Percentiles rank a stretch among this genome's conserved stretches.
Conservation (phyloP, 2,113 vertebrate species). For the Aspidoscelis tigris region DNA sequence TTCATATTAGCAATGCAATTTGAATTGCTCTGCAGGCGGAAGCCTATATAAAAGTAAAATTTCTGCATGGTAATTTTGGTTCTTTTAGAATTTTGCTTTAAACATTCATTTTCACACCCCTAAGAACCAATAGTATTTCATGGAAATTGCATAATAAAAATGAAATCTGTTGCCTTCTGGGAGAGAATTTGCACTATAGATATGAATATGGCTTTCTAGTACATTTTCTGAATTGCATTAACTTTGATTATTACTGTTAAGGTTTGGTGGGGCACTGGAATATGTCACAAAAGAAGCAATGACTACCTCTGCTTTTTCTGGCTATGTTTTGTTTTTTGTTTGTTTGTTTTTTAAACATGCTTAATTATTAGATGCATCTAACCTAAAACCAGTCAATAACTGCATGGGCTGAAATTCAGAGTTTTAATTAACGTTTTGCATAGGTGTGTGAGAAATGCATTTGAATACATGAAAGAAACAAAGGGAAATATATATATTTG, state of each 20-base stretch:
- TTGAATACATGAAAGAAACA: conserved; percentile 27
- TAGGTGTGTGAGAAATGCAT: conserved; percentile 19
- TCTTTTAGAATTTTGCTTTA: conserved; percentile 50
- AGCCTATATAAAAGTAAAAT: conserved; percentile 59
- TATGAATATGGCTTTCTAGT: conserved; percentile 34
- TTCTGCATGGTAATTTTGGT: conserved; percentile 45
- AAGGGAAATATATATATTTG: conserved; percentile 1
- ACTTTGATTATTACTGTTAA: conserved; percentile 39
- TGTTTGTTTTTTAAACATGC: conserved; percentile 32
- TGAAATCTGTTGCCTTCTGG: conserved; percentile 57
- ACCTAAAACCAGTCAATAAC: conserved; percentile 40
- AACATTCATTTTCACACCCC: conserved; percentile 38
- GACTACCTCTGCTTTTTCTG: conserved; percentile 55
- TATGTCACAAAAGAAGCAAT: conserved; percentile 33
- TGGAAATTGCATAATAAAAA: conserved; percentile 57
- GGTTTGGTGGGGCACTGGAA: conserved; percentile 31
- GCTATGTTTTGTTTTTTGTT: conserved; percentile 4
- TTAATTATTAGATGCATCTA: conserved; percentile 31
- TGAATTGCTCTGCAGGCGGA: conserved; percentile 61
- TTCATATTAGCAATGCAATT: conserved; percentile 47
- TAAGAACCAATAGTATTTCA: conserved; percentile 60
- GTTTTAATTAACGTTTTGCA: conserved; percentile 2
- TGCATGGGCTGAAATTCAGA: neutral
- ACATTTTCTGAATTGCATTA: conserved; percentile 44
- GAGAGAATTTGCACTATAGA: conserved; percentile 51